Base-by-base conservation (phyloP, 1,140 invertebrate genomes). In the Rhopalosiphum padi region DNA sequence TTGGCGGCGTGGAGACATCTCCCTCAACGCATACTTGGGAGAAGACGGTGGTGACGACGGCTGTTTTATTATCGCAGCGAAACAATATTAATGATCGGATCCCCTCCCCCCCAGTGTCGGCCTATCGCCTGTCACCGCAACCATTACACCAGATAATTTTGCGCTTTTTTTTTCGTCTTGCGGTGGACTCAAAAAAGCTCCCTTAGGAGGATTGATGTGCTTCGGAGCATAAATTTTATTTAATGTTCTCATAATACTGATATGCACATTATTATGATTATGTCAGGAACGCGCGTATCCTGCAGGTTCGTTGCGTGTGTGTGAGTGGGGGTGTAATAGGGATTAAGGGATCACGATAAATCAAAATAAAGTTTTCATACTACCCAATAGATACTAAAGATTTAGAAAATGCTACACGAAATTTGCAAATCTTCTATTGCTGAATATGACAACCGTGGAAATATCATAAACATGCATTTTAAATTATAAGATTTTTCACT, bases 31-130 rank as follows among this genome's bases (percentile, higher is more conserved):
- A 77, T 35, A 77, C 18, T 77, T 18, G 60, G 3, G 25, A 18
- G 60, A 77, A 77, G 60, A 77, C 60, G 30, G 60, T 23, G 30
- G 60, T n/a, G 60, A 68, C 30, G 30, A 15, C 11, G 60, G 60
- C 60, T 77, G 60, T n/a, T 77, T 18, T 77, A 77, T 77, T 77
- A 77, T 77, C 60, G 15, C 5, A n/a, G 60, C 15, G 30, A 77
- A 77, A 77, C 60, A 77, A 77, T n/a, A 77, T 77, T 77, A 77
- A 77, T 77, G 60, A 77, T 77, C n/a, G 30, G n/a, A 77, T 77
- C 30, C 1, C n/a, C n/a, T 5, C n/a, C n/a, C 15, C 30, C 1
- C n/a, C 1, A 4, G 30, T 21, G 15, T 18, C 60, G 60, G 60
- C 15, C 60, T n/a, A 77, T 51, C 48, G 48, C 15, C 48, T 77